Evolutionary conservation across 2,888 invertebrate species (phyloP), one percentile per base, ranked within the genome.

Genomic region (Cephus pulcher): DNA sequence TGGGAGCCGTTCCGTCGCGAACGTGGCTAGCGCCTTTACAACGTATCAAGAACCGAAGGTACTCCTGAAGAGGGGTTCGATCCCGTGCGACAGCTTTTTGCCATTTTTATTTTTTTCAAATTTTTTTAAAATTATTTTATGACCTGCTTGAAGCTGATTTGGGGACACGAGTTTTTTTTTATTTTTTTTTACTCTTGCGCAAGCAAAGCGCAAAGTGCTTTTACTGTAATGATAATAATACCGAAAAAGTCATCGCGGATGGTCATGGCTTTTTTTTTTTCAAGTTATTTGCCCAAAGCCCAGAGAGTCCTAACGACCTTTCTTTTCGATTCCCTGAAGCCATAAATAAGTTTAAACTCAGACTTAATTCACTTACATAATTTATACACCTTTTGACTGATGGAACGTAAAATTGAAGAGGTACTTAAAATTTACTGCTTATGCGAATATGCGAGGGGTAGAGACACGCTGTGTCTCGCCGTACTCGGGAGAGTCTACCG

Each of bases 381-480:
- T 71, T 32, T 34, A 71, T 71, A 71, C 71, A 32, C 71, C 71
- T 71, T 34, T 71, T 71, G 71, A 71, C 32, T 71, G 71, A 70
- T 32, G 71, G 32, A 71, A 71, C 71, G 71, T 71, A 71, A 32
- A 71, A 30, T 32, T 71, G 71, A 71, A 15, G 71, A 32, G 71
- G 71, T 32, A 32, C 32, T 71, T 30, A 71, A 71, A 71, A 71
- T 71, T 71, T 71, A 71, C 71, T 71, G 71, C 71, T 71, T 71
- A 15, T 33, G 32, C 71, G 71, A 34, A 71, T 71, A 71, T 32
- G 56, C 56, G 56, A 23, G 56, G 56, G 23, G 23, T 6, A 71
- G 71, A 71, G 71, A 71, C 71, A 71, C 3, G 6, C 71, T 71
- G 12, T 34, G 33, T 71, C 71, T 71, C 71, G 32, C 23, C 32